Conservation (phyloP, 2,797 vertebrate genomes). For the Myotis planiceps region DNA sequence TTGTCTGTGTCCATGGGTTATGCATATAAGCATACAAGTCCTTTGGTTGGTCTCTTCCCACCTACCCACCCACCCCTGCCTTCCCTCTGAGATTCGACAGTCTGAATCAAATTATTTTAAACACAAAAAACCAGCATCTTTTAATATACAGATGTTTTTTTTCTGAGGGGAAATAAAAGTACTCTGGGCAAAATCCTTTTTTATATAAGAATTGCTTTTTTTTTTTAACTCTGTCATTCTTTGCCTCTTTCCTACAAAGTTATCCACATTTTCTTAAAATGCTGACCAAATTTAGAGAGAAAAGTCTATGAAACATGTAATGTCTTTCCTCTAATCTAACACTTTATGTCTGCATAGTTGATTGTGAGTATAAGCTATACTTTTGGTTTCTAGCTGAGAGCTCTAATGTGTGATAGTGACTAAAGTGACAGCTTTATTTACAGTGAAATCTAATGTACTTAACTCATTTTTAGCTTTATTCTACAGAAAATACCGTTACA, state of each 20-base stretch:
- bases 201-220: conserved; percentile 43
- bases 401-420: neutral
- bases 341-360: neutral
- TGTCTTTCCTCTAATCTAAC: neutral
- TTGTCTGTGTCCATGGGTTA: too few relatives aligned
- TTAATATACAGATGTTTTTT: neutral
- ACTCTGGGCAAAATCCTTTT: neutral
- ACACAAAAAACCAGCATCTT: neutral
- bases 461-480: conserved; percentile 47
- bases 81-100: too few relatives aligned
- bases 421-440: conserved; percentile 41
- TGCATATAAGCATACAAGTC: too few relatives aligned
- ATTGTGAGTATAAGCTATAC: conserved; percentile 33
- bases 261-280: conserved; percentile 6
- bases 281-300: neutral
- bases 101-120: neutral
- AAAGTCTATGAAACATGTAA: conserved; percentile 21
- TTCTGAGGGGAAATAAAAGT: neutral
- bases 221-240: conserved; percentile 5
- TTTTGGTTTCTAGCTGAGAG: neutral
- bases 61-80: too few relatives aligned
- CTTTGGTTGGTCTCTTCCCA: too few relatives aligned
- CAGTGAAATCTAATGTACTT: conserved; percentile 28
- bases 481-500: neutral
- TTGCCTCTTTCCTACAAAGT: conserved; percentile 24